Evolutionary conservation across 2,113 vertebrate species (phyloP).

Genomic region (Nesoenas mayeri): DNA sequence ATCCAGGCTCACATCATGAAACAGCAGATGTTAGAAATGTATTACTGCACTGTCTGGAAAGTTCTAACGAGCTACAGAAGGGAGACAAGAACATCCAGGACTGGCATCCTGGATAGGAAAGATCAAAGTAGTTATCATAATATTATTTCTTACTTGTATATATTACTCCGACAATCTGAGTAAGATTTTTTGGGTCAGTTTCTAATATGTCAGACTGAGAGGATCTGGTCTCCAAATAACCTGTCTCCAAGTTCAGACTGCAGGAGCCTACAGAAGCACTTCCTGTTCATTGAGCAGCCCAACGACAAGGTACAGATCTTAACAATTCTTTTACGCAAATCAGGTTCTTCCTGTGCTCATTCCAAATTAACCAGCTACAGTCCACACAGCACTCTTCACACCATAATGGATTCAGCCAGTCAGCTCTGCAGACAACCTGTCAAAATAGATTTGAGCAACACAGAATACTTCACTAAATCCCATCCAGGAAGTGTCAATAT

Average conservation of each 20-base stretch:
- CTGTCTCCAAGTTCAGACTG: neutral
- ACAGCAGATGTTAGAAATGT: neutral
- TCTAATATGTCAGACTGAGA: neutral
- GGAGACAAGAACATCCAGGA: neutral
- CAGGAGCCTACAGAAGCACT: neutral
- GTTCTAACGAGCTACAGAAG: neutral
- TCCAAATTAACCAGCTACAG: neutral
- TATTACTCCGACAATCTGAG: neutral
- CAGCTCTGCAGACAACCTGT: neutral
- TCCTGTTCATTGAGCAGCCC: neutral
- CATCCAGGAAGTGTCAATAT: neutral
- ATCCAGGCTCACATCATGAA: neutral
- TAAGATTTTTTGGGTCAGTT: neutral
- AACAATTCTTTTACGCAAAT: neutral
- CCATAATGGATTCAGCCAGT: neutral
- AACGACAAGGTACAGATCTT: neutral
- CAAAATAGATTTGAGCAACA: neutral
- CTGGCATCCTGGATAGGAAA: neutral
- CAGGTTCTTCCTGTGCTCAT: neutral
- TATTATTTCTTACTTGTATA: neutral
- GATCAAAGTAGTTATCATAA: neutral
- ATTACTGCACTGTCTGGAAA: neutral
- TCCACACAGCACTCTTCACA: neutral
- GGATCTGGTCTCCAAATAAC: neutral
- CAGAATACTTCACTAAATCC: neutral